Percentiles rank a stretch among this genome's conserved stretches.
Conservation (phyloP, 2,888 invertebrate genomes). For the Lasioglossum vierecki region DNA sequence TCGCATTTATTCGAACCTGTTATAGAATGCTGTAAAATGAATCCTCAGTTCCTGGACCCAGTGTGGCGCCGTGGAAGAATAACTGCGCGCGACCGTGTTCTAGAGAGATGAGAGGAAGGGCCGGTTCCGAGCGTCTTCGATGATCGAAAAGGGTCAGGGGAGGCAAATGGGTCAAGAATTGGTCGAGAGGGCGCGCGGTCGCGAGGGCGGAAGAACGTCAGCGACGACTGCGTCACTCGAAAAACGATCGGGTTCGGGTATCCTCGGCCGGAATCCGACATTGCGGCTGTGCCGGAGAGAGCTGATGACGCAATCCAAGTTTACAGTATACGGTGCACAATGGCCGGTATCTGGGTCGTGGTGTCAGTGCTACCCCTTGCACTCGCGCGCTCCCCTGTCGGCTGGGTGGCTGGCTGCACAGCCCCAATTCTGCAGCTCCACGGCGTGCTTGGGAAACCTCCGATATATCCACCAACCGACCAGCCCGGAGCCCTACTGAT, state of each 20-base stretch:
- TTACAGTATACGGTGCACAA: constrained; percentile 76
- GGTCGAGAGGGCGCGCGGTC: constrained; percentile 18
- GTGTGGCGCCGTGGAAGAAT: neutral
- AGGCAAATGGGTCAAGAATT: constrained; percentile 48
- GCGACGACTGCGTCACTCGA: constrained; percentile 56
- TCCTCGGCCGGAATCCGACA: constrained; percentile 61
- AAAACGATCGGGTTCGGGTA: constrained; percentile 47
- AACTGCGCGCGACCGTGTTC: neutral
- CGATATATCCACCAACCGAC: constrained; percentile 58
- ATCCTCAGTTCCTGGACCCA: no score
- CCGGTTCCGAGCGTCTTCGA: neutral
- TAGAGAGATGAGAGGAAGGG: neutral
- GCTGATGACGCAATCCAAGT: constrained; percentile 78
- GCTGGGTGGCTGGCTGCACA: constrained; percentile 50
- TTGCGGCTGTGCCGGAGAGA: constrained; percentile 69
- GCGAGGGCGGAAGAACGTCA: constrained; percentile 44
- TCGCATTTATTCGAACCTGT: no score
- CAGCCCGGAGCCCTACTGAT: constrained; percentile 14
- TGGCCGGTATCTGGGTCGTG: constrained; percentile 81
- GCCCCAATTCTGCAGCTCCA: constrained; percentile 66
- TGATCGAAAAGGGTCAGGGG: neutral
- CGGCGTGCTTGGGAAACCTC: constrained; percentile 64
- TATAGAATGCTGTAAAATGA: no score
- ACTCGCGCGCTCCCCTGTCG: constrained; percentile 45
- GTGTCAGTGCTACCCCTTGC: constrained; percentile 75